Percentiles rank a stretch among this genome's conserved stretches.
phyloP scores from a whole-genome alignment of 2,888 invertebrate species.

The Synanthedon formicaeformis region DNA sequence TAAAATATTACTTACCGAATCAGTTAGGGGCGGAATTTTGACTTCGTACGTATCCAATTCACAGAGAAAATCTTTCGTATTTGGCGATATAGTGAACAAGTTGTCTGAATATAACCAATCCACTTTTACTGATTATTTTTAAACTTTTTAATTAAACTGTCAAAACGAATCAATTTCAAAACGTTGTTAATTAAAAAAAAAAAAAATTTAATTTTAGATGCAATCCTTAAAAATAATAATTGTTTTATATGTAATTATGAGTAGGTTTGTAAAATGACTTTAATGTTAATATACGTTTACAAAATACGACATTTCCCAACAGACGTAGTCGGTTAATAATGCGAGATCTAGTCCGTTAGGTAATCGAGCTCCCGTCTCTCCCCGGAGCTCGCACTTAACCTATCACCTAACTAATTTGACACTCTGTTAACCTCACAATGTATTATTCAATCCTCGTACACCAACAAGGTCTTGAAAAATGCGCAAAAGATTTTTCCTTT shows the following conservation, averaged over 20 bases:
- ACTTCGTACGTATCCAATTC: slow-evolving; percentile 42
- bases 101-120: slow-evolving; percentile 33
- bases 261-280: too few relatives aligned
- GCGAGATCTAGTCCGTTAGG: slow-evolving; percentile 2
- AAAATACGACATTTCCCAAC: too few relatives aligned
- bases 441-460: slow-evolving; percentile 5
- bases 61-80: slow-evolving; percentile 36
- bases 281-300: too few relatives aligned
- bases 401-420: slow-evolving; percentile 41
- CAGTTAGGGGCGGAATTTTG: slow-evolving; percentile 59
- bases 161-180: too few relatives aligned
- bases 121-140: slow-evolving; percentile 25
- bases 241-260: too few relatives aligned
- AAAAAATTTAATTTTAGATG: too few relatives aligned
- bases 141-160: too few relatives aligned
- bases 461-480: background rate
- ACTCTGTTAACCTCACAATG: slow-evolving; percentile 41
- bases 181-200: too few relatives aligned
- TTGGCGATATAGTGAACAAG: slow-evolving; percentile 38
- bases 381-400: slow-evolving; percentile 36
- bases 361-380: slow-evolving; percentile 10
- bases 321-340: background rate
- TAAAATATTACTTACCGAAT: slow-evolving; percentile 36
- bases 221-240: too few relatives aligned
- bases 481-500: too few relatives aligned